These are phyloP conservation scores for Rutpela maculata DNA, from an alignment of 2,888 invertebrate species.

Conservation along the genomic window DNA sequence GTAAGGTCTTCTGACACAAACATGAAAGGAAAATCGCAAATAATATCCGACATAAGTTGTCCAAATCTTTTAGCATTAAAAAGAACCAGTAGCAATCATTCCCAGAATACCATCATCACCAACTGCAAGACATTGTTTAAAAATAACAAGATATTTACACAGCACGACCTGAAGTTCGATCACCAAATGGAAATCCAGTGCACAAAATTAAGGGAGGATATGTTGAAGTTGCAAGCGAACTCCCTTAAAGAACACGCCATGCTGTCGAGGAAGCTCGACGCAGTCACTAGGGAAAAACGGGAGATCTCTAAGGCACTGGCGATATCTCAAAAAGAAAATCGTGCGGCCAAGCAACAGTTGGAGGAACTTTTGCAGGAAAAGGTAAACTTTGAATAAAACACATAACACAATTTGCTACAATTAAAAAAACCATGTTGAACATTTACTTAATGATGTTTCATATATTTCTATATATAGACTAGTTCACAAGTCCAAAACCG, in stretches of 20 bases:
- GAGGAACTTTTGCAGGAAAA: constrained; percentile 68
- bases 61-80: constrained; percentile 51
- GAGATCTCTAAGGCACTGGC: constrained; percentile 64
- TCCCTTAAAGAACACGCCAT: constrained; percentile 66
- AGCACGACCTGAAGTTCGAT: constrained; percentile 29
- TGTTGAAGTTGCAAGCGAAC: constrained; percentile 62
- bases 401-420: too few relatives aligned
- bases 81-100: constrained; percentile 53
- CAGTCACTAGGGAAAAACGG: constrained; percentile 64
- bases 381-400: constrained; percentile 34
- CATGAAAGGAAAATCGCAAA: constrained; percentile 40
- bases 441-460: too few relatives aligned
- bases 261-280: constrained; percentile 66
- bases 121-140: constrained; percentile 56
- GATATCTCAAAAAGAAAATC: constrained; percentile 66
- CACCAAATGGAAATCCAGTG: constrained; percentile 55
- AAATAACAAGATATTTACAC: constrained; percentile 48
- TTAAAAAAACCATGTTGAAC: too few relatives aligned
- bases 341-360: constrained; percentile 66
- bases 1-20: constrained; percentile 52
- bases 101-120: constrained; percentile 42
- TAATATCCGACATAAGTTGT: constrained; percentile 55
- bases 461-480: too few relatives aligned
- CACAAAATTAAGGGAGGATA: constrained; percentile 64
- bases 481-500: too few relatives aligned